Evolutionary conservation across 2,113 vertebrate genomes (phyloP).

Genomic region (Catharus bicknelli): DNA sequence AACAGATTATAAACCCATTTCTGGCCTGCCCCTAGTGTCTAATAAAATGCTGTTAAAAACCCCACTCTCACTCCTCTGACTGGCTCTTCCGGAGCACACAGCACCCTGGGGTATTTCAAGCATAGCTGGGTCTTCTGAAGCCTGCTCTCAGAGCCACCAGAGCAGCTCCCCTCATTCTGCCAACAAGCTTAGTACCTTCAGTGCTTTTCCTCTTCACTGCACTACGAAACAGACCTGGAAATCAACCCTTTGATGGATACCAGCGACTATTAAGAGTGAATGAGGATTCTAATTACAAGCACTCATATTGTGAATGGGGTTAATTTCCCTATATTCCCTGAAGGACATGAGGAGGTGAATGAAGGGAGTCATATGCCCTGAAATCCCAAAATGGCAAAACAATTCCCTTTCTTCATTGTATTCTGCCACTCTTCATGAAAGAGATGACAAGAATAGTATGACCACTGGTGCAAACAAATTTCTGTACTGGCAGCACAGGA

Average conservation of each 20-base stretch:
- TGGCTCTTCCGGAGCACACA: not conserved
- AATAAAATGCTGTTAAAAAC: constrained; percentile 29
- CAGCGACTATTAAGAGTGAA: constrained; percentile 61
- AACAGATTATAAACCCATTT: constrained; percentile 11
- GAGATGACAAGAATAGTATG: not conserved
- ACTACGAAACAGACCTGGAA: not conserved
- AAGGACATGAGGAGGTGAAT: constrained; percentile 52
- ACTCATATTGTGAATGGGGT: constrained; percentile 56
- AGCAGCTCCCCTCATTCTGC: not conserved
- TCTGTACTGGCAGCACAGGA: not conserved
- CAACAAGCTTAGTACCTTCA: not conserved
- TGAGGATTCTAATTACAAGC: constrained; percentile 69
- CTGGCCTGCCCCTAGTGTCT: not conserved
- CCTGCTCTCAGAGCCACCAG: not conserved
- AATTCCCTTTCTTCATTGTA: not conserved
- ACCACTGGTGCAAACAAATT: not conserved
- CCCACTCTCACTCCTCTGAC: not conserved
- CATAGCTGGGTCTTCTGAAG: not conserved
- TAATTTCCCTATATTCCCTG: constrained; percentile 57
- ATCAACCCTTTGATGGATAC: constrained; percentile 58
- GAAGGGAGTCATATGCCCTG: not conserved
- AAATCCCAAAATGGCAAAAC: not conserved
- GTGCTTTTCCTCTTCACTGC: constrained; percentile 17
- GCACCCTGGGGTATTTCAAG: not conserved
- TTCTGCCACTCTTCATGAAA: not conserved